Conservation (phyloP, 2,888 invertebrate genomes). For the Nycteola revayana region DNA sequence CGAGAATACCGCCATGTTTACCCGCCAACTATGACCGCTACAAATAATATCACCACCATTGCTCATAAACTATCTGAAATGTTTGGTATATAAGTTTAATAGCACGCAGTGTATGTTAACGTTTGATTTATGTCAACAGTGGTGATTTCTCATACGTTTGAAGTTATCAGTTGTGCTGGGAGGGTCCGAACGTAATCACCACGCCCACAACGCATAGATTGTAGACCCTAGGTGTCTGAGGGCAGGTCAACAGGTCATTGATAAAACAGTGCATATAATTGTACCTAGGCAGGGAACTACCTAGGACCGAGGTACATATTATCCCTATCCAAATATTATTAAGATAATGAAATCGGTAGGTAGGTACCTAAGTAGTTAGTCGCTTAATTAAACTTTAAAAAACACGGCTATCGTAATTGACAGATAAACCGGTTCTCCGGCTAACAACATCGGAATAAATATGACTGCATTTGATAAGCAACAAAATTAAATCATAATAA, state of each 20-base stretch:
- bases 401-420: no score
- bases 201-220: conserved; percentile 20
- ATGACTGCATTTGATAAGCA: no score
- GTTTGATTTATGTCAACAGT: conserved; percentile 5
- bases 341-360: no score
- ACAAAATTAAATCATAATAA: no score
- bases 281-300: no score
- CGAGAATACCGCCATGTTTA: conserved; percentile 45
- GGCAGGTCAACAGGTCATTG: conserved; percentile 9
- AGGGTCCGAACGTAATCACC: conserved; percentile 22
- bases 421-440: no score
- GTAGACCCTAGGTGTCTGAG: conserved; percentile 6
- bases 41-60: conserved; percentile 31
- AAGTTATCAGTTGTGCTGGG: conserved; percentile 26
- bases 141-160: conserved; percentile 6
- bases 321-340: no score
- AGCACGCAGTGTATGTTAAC: conserved; percentile 20
- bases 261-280: conserved; percentile 5
- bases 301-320: no score
- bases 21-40: conserved; percentile 28
- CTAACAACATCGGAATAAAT: no score
- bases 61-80: conserved; percentile 23
- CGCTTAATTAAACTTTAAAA: no score
- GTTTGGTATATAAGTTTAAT: conserved; percentile 24
- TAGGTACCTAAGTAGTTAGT: no score